Base-by-base conservation (phyloP, 2,113 vertebrate species). In the Oreochromis spilurus region DNA sequence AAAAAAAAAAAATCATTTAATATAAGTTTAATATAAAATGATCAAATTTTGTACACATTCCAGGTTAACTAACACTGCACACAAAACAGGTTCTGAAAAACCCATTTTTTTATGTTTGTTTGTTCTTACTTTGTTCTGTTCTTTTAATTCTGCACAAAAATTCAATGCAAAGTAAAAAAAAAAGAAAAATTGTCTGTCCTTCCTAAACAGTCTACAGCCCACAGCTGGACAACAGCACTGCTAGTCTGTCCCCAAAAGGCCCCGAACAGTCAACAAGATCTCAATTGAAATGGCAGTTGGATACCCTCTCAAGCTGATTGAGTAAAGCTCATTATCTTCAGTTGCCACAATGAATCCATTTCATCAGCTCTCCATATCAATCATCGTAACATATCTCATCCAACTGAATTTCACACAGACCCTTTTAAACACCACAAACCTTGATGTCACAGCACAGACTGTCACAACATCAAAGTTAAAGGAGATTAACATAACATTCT, bases 381-480 rank as follows among this genome's bases (percentile, higher is more conserved):
- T 95, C 96, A 95, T 95, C 95, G 88, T 92, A 94, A 95, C 93
- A 95, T 95, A 96, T 97, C 95, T 94, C 94, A 93, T 96, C 93
- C 94, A 94, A 93, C 96, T 95, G 94, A 94, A 93, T 96, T 95
- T 95, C 86, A 91, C 89, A 93, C 94, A 53, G 86, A 90, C 90
- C 94, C 93, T 92, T 91, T 96, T 95, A 94, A 96, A 95, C 81
- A 55, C 91, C 90, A 94, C 91, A 95, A 96, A 89, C 93, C 92
- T 93, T 87, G 93, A 90, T 91, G 87, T 86, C 6, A 87, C 86
- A 84, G 72, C 93, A 90, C 85, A 84, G 91, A 94, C 95, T 90
- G 5, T 11, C 12, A n/a, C 53, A 54, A 54, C n/a, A 24, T 54
- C n/a, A 54, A 54, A 2, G n/a, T 88, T 93, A 94, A 94, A 92